phyloP scores from a whole-genome alignment of 2,888 invertebrate genomes.

The Drosophila pseudotakahashii region DNA sequence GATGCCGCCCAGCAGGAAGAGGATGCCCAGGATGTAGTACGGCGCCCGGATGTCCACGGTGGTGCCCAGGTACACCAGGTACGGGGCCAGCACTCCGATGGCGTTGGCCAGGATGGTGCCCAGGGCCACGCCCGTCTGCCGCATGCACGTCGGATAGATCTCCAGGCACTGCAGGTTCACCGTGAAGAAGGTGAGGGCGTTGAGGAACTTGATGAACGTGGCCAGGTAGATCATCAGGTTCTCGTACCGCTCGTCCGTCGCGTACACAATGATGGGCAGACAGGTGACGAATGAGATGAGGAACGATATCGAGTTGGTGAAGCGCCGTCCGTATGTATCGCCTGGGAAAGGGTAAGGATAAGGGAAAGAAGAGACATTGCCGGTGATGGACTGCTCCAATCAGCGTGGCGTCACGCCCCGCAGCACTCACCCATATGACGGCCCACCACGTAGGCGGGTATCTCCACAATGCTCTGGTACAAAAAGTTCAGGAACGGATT shows the following conservation, averaged over 20 bases:
- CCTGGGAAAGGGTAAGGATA: constrained; percentile 65
- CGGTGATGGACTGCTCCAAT: constrained; percentile 42
- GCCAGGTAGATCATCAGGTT: constrained; percentile 83
- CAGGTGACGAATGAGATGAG: constrained; percentile 83
- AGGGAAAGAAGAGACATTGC: constrained; percentile 1
- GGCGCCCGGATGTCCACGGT: constrained; percentile 84
- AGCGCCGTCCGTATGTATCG: constrained; percentile 86
- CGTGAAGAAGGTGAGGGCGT: constrained; percentile 86
- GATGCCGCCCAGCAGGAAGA: constrained; percentile 85
- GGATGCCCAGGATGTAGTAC: constrained; percentile 83
- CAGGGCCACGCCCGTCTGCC: constrained; percentile 88
- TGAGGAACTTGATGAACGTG: constrained; percentile 85
- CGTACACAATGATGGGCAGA: constrained; percentile 83
- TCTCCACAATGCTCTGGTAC: constrained; percentile 87
- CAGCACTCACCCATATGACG: constrained; percentile 84
- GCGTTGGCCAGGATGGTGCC: constrained; percentile 86
- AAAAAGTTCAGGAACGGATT: constrained; percentile 89
- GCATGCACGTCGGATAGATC: constrained; percentile 88
- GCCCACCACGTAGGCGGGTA: constrained; percentile 87
- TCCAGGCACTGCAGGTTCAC: constrained; percentile 88
- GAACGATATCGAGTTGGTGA: constrained; percentile 85
- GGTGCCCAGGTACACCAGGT: constrained; percentile 86
- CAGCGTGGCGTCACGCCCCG: constrained; percentile 25
- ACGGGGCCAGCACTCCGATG: constrained; percentile 86
- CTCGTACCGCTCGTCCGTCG: constrained; percentile 81